Conservation (phyloP, 2,113 vertebrate species). For the Orycteropus afer region DNA sequence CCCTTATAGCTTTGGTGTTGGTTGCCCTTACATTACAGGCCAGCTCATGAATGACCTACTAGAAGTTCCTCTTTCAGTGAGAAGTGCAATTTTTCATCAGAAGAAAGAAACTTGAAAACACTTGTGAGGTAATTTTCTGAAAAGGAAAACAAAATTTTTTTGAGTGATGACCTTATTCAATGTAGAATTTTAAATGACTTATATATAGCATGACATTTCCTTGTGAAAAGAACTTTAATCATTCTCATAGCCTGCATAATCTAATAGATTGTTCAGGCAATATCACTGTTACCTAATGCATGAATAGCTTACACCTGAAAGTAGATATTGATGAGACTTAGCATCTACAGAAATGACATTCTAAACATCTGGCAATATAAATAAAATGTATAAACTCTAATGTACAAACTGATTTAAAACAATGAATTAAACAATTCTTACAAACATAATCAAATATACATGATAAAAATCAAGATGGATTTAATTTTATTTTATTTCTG, state of each 20-base stretch:
- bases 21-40: not conserved
- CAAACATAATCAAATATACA: not conserved
- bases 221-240: conserved; percentile 69
- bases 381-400: not conserved
- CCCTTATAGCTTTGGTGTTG: not conserved
- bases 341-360: not conserved
- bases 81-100: conserved; percentile 59
- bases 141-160: conserved; percentile 54
- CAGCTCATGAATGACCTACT: not conserved
- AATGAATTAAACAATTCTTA: not conserved
- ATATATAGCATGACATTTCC: conserved; percentile 62
- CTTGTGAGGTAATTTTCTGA: conserved; percentile 68
- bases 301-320: not conserved
- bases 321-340: conserved; percentile 35
- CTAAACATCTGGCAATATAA: not conserved
- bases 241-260: conserved; percentile 52
- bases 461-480: not conserved
- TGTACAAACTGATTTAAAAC: not conserved
- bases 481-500: not conserved
- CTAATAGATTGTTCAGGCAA: conserved; percentile 44
- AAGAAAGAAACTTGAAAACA: conserved; percentile 38
- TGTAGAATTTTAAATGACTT: conserved; percentile 60
- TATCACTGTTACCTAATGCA: conserved; percentile 5
- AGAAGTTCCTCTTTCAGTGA: conserved; percentile 61
- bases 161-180: conserved; percentile 53